phyloP scores from a whole-genome alignment of 2,888 invertebrate species.

The Leucophenga maculata region DNA sequence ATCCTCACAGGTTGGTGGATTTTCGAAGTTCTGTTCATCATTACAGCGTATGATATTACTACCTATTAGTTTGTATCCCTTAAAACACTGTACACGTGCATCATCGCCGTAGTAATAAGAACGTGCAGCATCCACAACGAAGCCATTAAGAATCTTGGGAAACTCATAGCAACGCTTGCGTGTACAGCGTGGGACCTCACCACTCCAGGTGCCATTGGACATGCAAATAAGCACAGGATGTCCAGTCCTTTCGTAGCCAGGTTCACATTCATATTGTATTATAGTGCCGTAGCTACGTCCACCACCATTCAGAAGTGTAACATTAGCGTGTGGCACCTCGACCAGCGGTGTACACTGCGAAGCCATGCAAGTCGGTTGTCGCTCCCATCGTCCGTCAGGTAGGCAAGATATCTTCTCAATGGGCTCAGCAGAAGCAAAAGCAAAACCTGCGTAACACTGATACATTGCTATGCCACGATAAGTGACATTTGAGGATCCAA shows the following conservation, averaged over 20 bases:
- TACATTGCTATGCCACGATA: constrained; percentile 94
- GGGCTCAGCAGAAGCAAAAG: constrained; percentile 89
- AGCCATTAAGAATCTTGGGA: constrained; percentile 89
- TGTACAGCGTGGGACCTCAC: constrained; percentile 89
- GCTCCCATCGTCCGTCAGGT: constrained; percentile 93
- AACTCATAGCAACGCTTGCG: constrained; percentile 76
- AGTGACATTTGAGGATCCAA: constrained; percentile 95
- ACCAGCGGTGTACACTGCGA: constrained; percentile 91
- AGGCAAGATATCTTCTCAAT: constrained; percentile 92
- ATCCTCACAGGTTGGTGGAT: constrained; percentile 91
- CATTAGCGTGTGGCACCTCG: constrained; percentile 90
- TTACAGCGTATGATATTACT: constrained; percentile 89
- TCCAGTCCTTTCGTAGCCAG: constrained; percentile 90
- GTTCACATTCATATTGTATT: constrained; percentile 91
- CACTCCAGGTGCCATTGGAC: constrained; percentile 97
- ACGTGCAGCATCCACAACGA: constrained; percentile 84
- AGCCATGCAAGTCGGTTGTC: constrained; percentile 91
- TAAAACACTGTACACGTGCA: constrained; percentile 91
- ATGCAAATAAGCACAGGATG: constrained; percentile 93
- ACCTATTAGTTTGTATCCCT: constrained; percentile 89
- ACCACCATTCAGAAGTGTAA: constrained; percentile 89
- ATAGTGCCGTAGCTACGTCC: constrained; percentile 95
- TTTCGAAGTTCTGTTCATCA: constrained; percentile 85
- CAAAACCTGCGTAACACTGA: constrained; percentile 96
- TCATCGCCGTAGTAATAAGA: constrained; percentile 90